Evolutionary conservation across 2,113 vertebrate genomes (phyloP), one percentile per base, ranked within the genome.

Genomic region (Zapornia atra): DNA sequence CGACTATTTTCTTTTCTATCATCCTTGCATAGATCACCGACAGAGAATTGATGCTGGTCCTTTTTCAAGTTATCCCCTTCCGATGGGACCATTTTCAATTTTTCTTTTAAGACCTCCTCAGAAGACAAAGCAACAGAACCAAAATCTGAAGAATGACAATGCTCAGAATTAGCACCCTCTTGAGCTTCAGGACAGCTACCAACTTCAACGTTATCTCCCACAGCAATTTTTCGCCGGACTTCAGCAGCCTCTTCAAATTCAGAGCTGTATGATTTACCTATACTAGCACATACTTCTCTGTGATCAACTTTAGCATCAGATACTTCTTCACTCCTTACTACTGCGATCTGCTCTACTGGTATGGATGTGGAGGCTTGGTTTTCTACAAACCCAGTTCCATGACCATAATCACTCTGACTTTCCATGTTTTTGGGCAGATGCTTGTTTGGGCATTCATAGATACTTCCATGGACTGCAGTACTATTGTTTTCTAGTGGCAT

Each of bases 41-140:
- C 54, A 85, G 28, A 81, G 54, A 84, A 79, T 65, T 94, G 86
- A 72, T 42, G 68, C 48, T 78, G 85, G 66, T 92, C 75, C 38
- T 93, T 94, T 93, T 84, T 88, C 56, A 97, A 61, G 6, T 78
- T 94, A 81, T 15, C 42, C 75, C 51, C 26, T 59, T 96, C 94
- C 75, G 79, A 92, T 82, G 70, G 51, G 26, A 87, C 38, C 42
- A 36, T 70, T 75, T 86, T 59, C 65, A 82, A 15, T 38, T 72
- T 92, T 51, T 83, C 93, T 91, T 97, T 92, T 34, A 91, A 85
- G 64, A 87, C 84, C 33, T 90, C 50, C 65, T 89, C 94, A 34
- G 60, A 50, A 73, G 83, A 85, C 94, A 95, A 91, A 79, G 72
- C 53, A 85, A 79, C 60, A 93, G 59, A 86, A 92, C 44, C 77